These are phyloP conservation scores for Psilopsiagon aymara DNA, from an alignment of 2,113 vertebrate species.

Conservation along the genomic window DNA sequence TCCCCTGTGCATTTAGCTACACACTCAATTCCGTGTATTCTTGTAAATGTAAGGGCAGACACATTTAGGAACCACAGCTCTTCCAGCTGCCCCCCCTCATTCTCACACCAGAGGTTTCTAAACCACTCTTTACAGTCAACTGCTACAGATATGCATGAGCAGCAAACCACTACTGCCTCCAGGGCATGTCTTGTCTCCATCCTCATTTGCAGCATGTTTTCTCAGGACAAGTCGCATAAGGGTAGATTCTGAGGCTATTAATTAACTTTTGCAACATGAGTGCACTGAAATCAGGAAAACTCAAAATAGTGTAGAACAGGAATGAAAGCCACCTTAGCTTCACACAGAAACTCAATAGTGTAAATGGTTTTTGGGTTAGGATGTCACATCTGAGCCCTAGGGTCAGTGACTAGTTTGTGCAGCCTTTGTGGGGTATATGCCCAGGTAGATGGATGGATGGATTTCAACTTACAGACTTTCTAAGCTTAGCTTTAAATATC, in stretches of 20 bases:
- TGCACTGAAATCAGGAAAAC: neutral
- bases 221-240: neutral
- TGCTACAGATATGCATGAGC: conserved; percentile 25
- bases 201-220: neutral
- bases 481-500: neutral
- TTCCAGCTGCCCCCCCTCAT: conserved; percentile 35
- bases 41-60: conserved; percentile 6
- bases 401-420: neutral
- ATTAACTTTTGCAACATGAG: neutral
- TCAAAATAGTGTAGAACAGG: neutral
- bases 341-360: neutral
- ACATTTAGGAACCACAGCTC: conserved; percentile 27
- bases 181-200: neutral
- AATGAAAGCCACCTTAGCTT: neutral
- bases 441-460: neutral
- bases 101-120: conserved; percentile 37
- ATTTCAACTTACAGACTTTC: neutral
- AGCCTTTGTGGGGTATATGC: neutral
- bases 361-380: neutral
- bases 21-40: neutral
- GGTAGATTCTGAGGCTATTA: neutral
- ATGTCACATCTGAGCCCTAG: neutral
- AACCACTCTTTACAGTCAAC: neutral
- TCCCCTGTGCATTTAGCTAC: neutral
- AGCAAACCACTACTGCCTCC: conserved; percentile 4